Evolutionary conservation across 1,140 invertebrate genomes (phyloP).

Genomic region (Camponotus pennsylvanicus): DNA sequence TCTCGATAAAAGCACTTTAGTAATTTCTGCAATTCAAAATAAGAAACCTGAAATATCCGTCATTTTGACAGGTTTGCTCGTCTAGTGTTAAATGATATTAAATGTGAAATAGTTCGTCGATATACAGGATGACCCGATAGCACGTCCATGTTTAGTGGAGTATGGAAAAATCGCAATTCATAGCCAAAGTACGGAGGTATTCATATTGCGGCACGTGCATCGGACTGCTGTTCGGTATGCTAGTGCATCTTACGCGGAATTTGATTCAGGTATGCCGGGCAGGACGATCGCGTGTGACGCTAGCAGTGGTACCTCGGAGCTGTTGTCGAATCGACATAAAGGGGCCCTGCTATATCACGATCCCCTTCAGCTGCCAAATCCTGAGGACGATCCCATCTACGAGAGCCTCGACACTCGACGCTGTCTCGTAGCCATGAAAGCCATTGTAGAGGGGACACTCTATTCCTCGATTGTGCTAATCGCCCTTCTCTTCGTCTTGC

Average conservation of each 20-base stretch:
- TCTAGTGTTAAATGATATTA: neutral
- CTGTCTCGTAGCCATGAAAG: constrained; percentile 69
- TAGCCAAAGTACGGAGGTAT: constrained; percentile 47
- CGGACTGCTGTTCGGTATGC: constrained; percentile 52
- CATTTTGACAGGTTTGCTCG: no score
- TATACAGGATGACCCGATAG: neutral
- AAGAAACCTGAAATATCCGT: no score
- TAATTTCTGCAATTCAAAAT: no score
- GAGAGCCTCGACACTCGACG: constrained; percentile 66
- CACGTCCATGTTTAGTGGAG: constrained; percentile 1
- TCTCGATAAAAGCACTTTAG: no score
- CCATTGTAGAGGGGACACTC: constrained; percentile 65
- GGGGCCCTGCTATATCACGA: constrained; percentile 70
- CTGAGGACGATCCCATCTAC: constrained; percentile 71
- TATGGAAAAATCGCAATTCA: constrained; percentile 58
- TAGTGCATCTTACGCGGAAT: constrained; percentile 60
- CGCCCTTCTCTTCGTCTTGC: constrained; percentile 67
- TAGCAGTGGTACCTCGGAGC: constrained; percentile 65
- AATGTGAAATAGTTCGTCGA: constrained; percentile 10
- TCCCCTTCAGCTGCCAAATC: constrained; percentile 73
- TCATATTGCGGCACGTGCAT: constrained; percentile 47
- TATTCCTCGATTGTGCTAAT: constrained; percentile 64
- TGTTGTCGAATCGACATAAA: constrained; percentile 73
- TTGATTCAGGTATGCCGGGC: constrained; percentile 66
- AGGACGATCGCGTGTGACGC: constrained; percentile 70